Conservation (phyloP, 2,797 vertebrate genomes). For the Chelonia mydas region DNA sequence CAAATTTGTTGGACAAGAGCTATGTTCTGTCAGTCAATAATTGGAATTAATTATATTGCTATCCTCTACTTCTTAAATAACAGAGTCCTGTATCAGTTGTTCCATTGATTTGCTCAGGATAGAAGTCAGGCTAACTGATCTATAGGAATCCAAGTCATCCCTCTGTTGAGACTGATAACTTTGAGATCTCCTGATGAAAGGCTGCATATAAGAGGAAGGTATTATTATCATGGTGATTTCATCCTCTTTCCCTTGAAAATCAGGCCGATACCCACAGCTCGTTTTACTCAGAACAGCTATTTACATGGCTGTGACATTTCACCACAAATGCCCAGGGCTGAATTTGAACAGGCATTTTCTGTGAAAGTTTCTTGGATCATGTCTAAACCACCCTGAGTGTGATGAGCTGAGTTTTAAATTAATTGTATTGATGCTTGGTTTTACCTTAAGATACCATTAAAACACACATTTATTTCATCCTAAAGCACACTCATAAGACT, state of each 20-base stretch:
- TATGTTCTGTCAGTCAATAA: too few species aligned
- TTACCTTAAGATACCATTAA: background rate
- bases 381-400: background rate
- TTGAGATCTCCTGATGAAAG: background rate
- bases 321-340: background rate
- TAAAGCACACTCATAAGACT: rapidly evolving
- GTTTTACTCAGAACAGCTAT: too few species aligned
- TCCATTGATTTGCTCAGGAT: background rate
- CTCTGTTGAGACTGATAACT: background rate
- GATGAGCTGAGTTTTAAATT: background rate
- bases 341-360: background rate
- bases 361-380: background rate
- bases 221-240: too few species aligned
- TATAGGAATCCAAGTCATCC: background rate
- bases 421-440: background rate
- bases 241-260: too few species aligned
- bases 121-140: background rate
- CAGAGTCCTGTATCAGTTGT: too few species aligned
- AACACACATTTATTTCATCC: too few species aligned
- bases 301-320: too few species aligned
- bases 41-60: too few species aligned
- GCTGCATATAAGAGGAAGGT: too few species aligned
- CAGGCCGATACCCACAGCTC: too few species aligned
- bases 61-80: too few species aligned
- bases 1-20: too few species aligned